phyloP scores from a whole-genome alignment of 2,888 invertebrate genomes.

The Oconnorella tubifera region DNA sequence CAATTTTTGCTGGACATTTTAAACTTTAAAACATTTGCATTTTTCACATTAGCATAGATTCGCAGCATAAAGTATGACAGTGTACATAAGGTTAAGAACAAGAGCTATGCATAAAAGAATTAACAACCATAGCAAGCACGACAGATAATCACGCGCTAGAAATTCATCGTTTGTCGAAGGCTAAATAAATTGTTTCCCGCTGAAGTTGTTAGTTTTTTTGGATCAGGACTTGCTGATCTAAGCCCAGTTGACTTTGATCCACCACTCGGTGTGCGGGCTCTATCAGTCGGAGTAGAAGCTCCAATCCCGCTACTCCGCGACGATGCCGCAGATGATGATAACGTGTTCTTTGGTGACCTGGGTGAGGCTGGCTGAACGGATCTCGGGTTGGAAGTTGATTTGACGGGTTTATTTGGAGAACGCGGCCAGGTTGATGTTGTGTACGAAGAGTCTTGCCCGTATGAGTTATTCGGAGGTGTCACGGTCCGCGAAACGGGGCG shows the following conservation, averaged over 20 bases:
- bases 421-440: constrained; percentile 27
- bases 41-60: too few relatives aligned
- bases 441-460: constrained; percentile 16
- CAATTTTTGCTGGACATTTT: too few relatives aligned
- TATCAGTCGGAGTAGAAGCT: background rate
- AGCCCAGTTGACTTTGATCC: background rate
- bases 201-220: constrained; percentile 1
- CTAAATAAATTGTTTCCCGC: constrained; percentile 4
- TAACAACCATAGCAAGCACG: too few relatives aligned
- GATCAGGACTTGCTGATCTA: constrained; percentile 1
- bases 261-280: background rate
- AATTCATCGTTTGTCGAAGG: background rate
- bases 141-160: too few relatives aligned
- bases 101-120: too few relatives aligned
- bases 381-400: constrained; percentile 2
- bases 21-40: too few relatives aligned
- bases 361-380: constrained; percentile 10
- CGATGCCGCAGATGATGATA: constrained; percentile 2
- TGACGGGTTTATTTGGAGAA: background rate
- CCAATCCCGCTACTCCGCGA: constrained; percentile 9
- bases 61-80: too few relatives aligned
- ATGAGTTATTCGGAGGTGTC: constrained; percentile 3
- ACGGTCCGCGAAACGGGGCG: background rate
- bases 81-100: too few relatives aligned
- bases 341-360: constrained; percentile 11